Base-by-base conservation (phyloP, 2,797 vertebrate genomes). In the Telmatherina bonti region DNA sequence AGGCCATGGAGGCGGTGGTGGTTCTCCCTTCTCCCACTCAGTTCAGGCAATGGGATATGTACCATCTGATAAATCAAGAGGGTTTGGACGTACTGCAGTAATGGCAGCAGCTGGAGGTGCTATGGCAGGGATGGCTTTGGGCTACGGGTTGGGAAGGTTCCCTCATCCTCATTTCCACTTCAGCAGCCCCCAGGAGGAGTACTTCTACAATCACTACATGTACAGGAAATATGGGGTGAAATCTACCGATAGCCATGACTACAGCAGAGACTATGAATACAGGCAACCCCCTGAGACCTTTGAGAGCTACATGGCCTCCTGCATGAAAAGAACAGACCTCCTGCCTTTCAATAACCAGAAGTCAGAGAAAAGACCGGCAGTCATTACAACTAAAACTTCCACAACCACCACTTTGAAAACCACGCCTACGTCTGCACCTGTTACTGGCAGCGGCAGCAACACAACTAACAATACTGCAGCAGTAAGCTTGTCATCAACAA, bases 151-250 rank as follows among this genome's bases (percentile, higher is more conserved):
- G n/a, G 91, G 92, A 11, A 80, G 86, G 33, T 90, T 92, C 70
- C 93, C 91, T 0, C 88, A 61, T 8, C 92, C 91, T 20, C 62
- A 81, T 22, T 90, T 92, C 47, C 1, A 55, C 8, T 90, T 93
- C 43, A 81, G 66, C 41, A 93, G 24, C 63, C 80, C 67, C 0
- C 49, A 83, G 54, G 93, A 93, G 58, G 90, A 93, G 72, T 45
- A 83, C 51, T 82, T 92, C 74, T 93, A 94, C 71, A 94, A 94
- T 76, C 59, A 89, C 60, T 93, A 93, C 72, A 93, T 93, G 92
- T 84, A 93, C 73, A 73, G 33, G 22, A 88, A 1, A 27, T 90
- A 93, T 30, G 86, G 82, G 6, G 30, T 36, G 12, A 67, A 41
- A 62, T 88, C 90, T 18, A 41, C 38, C 2, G 38, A 41, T 41